Conservation (phyloP, 2,888 invertebrate genomes). For the Vesta saturnalis region DNA sequence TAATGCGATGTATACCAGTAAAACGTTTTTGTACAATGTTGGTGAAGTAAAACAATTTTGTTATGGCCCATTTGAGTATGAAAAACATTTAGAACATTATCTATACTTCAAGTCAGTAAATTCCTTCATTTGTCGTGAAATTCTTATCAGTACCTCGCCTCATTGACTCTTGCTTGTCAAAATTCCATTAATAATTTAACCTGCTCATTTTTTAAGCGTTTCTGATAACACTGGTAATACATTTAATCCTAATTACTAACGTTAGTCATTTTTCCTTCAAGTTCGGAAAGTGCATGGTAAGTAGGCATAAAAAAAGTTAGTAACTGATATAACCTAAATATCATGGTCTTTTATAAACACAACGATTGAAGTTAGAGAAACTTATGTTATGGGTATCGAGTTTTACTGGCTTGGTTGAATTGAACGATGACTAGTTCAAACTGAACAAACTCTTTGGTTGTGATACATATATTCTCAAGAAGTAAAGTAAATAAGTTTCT, state of each 20-base stretch:
- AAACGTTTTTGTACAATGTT: too few relatives aligned
- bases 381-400: constrained; percentile 49
- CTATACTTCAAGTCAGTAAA: neutral
- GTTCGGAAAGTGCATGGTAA: too few relatives aligned
- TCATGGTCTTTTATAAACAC: constrained; percentile 25
- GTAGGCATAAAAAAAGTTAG: too few relatives aligned
- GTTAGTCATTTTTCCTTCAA: neutral
- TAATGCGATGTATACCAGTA: too few relatives aligned
- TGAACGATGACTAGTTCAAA: constrained; percentile 44
- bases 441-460: constrained; percentile 54
- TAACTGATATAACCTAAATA: too few relatives aligned
- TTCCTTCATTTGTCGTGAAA: neutral
- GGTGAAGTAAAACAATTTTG: too few relatives aligned
- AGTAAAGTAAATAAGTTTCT: constrained; percentile 46
- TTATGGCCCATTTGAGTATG: too few relatives aligned
- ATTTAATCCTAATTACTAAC: neutral
- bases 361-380: constrained; percentile 36
- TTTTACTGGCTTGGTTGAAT: constrained; percentile 48
- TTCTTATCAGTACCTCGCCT: neutral
- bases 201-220: neutral
- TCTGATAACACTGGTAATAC: neutral
- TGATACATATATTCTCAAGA: constrained; percentile 49
- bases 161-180: constrained; percentile 1
- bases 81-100: neutral
- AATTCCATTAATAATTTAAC: neutral